phyloP scores from a whole-genome alignment of 2,888 invertebrate genomes.

The Saturnia japonica region DNA sequence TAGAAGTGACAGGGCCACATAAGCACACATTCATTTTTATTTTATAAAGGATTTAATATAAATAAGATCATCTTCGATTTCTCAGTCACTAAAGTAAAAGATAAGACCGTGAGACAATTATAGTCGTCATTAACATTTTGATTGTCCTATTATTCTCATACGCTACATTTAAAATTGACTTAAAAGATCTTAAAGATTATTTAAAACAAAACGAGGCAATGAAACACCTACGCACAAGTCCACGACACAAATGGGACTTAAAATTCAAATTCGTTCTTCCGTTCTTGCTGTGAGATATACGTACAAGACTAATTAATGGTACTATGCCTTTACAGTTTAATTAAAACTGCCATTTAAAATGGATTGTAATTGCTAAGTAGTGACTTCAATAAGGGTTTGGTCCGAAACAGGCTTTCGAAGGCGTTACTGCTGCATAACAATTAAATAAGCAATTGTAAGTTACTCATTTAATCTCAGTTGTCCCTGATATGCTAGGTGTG shows the following conservation, averaged over 20 bases:
- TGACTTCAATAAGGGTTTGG: slow-evolving; percentile 30
- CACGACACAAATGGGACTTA: slow-evolving; percentile 6
- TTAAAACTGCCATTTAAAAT: slow-evolving; percentile 41
- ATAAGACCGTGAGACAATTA: not conserved
- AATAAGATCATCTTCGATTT: not conserved
- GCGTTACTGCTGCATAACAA: slow-evolving; percentile 37
- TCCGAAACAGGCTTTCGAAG: slow-evolving; percentile 31
- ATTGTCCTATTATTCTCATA: slow-evolving; percentile 10
- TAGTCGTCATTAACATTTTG: not conserved
- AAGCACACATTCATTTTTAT: not conserved
- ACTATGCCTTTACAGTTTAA: slow-evolving; percentile 30
- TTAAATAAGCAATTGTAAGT: slow-evolving; percentile 54
- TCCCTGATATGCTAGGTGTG: slow-evolving; percentile 46
- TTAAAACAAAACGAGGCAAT: slow-evolving; percentile 14
- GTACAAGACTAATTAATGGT: slow-evolving; percentile 10
- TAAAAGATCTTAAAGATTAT: slow-evolving; percentile 12
- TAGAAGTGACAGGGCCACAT: not conserved
- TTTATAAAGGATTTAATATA: not conserved
- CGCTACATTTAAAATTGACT: slow-evolving; percentile 2
- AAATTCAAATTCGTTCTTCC: slow-evolving; percentile 8
- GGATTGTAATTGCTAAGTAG: slow-evolving; percentile 37
- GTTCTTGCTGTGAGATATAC: not conserved
- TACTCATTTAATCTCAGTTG: slow-evolving; percentile 50
- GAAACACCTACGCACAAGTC: slow-evolving; percentile 2
- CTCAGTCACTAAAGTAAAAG: not conserved